Evolutionary conservation across 2,888 invertebrate genomes (phyloP).

Genomic region (Acronicta psi): DNA sequence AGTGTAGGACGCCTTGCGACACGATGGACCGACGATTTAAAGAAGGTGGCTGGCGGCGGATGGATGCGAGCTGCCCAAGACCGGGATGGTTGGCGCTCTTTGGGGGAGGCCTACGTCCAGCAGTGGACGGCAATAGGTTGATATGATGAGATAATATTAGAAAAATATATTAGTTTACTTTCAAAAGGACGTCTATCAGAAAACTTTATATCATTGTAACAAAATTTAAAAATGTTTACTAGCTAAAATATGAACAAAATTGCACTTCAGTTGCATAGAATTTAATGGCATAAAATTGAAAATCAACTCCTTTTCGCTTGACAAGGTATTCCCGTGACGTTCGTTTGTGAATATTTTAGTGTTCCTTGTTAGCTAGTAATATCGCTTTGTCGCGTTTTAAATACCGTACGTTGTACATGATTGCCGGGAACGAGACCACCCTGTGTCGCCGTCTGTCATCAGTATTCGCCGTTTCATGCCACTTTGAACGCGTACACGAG

Average conservation of each 20-base stretch:
- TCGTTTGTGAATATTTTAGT: slow-evolving; percentile 63
- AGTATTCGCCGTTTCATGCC: slow-evolving; percentile 55
- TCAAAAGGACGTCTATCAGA: too few species aligned
- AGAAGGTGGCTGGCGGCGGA: too few species aligned
- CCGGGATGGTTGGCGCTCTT: too few species aligned
- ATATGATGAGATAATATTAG: too few species aligned
- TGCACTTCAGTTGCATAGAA: slow-evolving; percentile 7
- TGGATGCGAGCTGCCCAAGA: too few species aligned
- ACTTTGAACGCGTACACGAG: slow-evolving; percentile 55
- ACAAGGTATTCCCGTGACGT: slow-evolving; percentile 21
- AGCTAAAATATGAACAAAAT: not conserved
- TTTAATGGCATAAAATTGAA: slow-evolving; percentile 27
- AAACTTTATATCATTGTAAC: not conserved
- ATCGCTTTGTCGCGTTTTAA: slow-evolving; percentile 57
- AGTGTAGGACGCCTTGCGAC: too few species aligned
- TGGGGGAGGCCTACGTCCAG: too few species aligned
- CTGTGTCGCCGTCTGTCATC: slow-evolving; percentile 63
- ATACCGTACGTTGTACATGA: slow-evolving; percentile 49
- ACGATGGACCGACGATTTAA: too few species aligned
- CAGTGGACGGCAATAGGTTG: too few species aligned
- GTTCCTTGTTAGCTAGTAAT: slow-evolving; percentile 43
- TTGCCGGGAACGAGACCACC: slow-evolving; percentile 58
- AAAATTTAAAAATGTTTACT: not conserved
- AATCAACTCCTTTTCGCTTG: slow-evolving; percentile 28
- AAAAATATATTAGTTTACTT: too few species aligned